Conservation (phyloP, 2,888 invertebrate genomes). For the Diaperis boleti region DNA sequence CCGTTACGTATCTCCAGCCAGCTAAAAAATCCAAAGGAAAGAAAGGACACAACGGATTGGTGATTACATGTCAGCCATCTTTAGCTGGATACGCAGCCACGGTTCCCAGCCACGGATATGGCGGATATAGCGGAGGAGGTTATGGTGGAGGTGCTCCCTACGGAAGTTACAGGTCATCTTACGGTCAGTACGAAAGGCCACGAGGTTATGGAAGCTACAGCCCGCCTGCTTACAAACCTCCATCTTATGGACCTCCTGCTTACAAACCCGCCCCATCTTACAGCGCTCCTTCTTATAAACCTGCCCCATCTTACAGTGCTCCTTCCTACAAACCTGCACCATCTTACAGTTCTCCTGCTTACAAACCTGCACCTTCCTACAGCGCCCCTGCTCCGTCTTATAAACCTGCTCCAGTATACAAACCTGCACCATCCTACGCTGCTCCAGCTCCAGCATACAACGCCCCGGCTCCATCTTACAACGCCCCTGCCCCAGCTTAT, state of each 20-base stretch:
- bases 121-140: conserved; percentile 36
- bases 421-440: conserved; percentile 31
- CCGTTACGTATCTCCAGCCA: conserved; percentile 33
- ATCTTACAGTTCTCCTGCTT: conserved; percentile 39
- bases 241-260: conserved; percentile 36
- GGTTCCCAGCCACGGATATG: conserved; percentile 43
- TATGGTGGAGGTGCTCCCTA: conserved; percentile 35
- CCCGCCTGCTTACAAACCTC: conserved; percentile 33
- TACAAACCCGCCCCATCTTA: conserved; percentile 40
- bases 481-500: conserved; percentile 32
- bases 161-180: conserved; percentile 19
- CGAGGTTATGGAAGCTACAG: conserved; percentile 25
- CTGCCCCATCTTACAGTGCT: conserved; percentile 36
- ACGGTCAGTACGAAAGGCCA: conserved; percentile 16
- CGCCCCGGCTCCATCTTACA: conserved; percentile 41
- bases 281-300: conserved; percentile 37
- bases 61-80: conserved; percentile 65
- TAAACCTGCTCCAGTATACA: conserved; percentile 21
- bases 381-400: conserved; percentile 29
- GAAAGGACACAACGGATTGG: conserved; percentile 59
- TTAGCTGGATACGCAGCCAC: conserved; percentile 62
- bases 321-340: conserved; percentile 39
- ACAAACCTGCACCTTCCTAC: conserved; percentile 37
- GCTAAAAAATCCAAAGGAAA: conserved; percentile 37
- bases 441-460: conserved; percentile 19